Conservation (phyloP, 2,888 invertebrate genomes). For the Odontothrips loti region DNA sequence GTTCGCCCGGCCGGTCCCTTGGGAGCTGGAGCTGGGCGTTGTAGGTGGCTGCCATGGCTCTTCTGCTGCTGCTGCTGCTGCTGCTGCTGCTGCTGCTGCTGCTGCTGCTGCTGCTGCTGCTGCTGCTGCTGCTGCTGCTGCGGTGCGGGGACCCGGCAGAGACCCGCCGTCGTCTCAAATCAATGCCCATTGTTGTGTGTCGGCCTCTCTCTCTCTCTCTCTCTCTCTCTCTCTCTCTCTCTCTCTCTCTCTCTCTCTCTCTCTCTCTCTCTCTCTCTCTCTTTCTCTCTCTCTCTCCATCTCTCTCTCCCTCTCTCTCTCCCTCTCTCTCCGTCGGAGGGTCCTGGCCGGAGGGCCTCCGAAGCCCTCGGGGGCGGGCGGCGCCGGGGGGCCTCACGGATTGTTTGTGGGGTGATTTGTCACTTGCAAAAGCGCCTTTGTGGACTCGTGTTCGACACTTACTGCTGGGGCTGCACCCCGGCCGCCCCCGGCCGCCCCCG, state of each 20-base stretch:
- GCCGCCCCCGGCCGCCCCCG: no score
- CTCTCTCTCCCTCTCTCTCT: neutral
- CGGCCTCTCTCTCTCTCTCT: neutral
- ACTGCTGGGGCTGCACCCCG: neutral
- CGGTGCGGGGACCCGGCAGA: no score
- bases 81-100: no score
- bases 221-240: neutral
- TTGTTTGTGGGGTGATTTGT: constrained; percentile 26
- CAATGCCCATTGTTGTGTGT: constrained; percentile 14
- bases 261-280: neutral
- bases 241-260: neutral
- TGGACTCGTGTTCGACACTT: constrained; percentile 22
- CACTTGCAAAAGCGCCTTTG: constrained; percentile 26
- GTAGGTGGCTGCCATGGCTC: no score
- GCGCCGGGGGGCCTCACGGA: neutral
- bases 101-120: no score
- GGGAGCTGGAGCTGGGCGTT: no score
- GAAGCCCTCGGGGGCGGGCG: neutral
- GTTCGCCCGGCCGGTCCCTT: no score
- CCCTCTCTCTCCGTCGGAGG: neutral
- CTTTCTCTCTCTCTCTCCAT: neutral
- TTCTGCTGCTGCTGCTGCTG: no score
- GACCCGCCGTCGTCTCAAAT: constrained; percentile 9
- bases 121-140: no score
- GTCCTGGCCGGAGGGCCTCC: neutral